Conservation (phyloP, 2,113 vertebrate genomes). For the Siniperca chuatsi region DNA sequence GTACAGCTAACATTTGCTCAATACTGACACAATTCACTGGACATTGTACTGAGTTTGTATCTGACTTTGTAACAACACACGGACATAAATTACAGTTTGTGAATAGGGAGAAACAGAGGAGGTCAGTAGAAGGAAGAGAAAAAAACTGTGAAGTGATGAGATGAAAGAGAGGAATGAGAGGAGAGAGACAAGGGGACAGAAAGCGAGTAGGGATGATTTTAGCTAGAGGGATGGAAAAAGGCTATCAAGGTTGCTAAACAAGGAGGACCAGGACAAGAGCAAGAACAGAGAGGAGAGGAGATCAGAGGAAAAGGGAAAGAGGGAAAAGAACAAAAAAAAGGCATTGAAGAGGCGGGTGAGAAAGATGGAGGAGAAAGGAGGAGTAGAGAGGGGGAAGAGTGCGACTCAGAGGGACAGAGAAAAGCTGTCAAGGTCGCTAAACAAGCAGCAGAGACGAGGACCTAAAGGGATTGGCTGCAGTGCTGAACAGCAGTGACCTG, state of each 20-base stretch:
- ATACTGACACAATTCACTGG: conserved; percentile 5
- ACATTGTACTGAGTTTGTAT: conserved; percentile 21
- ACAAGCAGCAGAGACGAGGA: conserved; percentile 76
- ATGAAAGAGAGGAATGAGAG: conserved; percentile 33
- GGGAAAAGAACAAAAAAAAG: conserved; percentile 36
- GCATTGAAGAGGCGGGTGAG: conserved; percentile 49
- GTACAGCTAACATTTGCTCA: not conserved
- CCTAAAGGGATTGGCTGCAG: conserved; percentile 79
- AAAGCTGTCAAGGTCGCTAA: conserved; percentile 81
- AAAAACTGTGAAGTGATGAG: conserved; percentile 16
- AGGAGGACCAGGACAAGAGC: conserved; percentile 50
- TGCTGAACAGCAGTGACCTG: conserved; percentile 76
- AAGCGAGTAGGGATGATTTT: conserved; percentile 55
- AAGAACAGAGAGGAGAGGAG: conserved; percentile 56
- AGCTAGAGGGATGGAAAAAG: conserved; percentile 63
- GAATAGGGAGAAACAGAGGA: conserved; percentile 4
- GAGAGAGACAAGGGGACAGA: conserved; percentile 31
- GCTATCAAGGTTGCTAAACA: conserved; percentile 71
- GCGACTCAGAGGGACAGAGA: conserved; percentile 73
- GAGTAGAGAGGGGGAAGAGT: conserved; percentile 48
- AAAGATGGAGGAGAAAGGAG: conserved; percentile 48
- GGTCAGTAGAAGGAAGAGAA: conserved; percentile 6
- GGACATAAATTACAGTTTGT: conserved; percentile 14
- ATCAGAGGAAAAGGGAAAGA: conserved; percentile 54
- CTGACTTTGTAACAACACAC: conserved; percentile 2